phyloP scores from a whole-genome alignment of 2,797 vertebrate genomes.

The Choloepus didactylus region DNA sequence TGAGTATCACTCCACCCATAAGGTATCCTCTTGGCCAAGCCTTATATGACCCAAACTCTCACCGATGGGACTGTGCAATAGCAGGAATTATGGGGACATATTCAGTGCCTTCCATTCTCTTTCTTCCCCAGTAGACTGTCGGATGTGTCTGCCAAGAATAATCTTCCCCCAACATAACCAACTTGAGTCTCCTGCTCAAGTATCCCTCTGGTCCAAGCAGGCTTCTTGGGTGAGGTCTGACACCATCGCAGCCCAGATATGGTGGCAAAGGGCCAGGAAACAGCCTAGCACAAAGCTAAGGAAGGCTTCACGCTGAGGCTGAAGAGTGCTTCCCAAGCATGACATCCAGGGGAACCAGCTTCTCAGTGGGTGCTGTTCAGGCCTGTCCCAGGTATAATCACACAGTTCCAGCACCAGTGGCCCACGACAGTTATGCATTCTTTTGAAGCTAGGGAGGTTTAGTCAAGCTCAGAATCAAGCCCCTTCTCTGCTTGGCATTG shows the following conservation, averaged over 20 bases:
- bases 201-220: background rate
- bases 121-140: background rate
- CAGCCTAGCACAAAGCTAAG: background rate
- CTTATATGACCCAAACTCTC: slow-evolving; percentile 52
- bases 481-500: background rate
- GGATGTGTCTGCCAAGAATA: background rate
- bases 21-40: slow-evolving; percentile 65
- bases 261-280: background rate
- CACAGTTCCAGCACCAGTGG: background rate
- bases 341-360: background rate
- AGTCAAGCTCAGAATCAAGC: background rate
- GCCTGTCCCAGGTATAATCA: background rate
- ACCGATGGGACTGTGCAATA: background rate
- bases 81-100: background rate
- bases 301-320: background rate
- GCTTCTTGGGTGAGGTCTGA: background rate
- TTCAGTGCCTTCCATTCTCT: background rate
- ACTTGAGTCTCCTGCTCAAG: background rate
- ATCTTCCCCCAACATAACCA: background rate
- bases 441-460: background rate
- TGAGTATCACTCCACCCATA: slow-evolving; percentile 78
- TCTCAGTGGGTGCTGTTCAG: background rate
- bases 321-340: background rate
- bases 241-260: background rate
- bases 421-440: background rate